Evolutionary conservation across 2,888 invertebrate genomes (phyloP), one percentile per base, ranked within the genome.

Genomic region (Keiferia lycopersicella): DNA sequence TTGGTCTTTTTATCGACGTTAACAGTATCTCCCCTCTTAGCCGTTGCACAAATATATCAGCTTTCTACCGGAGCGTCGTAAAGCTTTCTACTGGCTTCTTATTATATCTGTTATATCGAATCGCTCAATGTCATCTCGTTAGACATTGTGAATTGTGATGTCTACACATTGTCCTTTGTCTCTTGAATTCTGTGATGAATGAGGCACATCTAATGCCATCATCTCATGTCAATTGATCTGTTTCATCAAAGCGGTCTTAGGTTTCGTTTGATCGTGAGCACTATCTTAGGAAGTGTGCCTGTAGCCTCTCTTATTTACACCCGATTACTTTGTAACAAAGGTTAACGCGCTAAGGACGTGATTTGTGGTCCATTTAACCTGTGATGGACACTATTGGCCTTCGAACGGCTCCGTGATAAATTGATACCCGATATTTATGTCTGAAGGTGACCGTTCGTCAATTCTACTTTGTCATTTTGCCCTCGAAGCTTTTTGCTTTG

Each of bases 121-220:
- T 84, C 78, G 78, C 79, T 86, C 82, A 84, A 75, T 78, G 84
- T 82, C 84, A 74, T 77, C 70, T 75, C 77, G 78, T 82, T 83
- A 83, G 82, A 81, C 77, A 81, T 75, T 81, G 56, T 72, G 73
- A 71, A 74, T 76, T 73, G 77, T 81, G 84, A 82, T 80, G 73
- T 74, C 76, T 76, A 80, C 77, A 75, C 77, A 77, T 84, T 81
- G 83, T 79, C 82, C 80, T 82, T 84, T 84, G 76, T 84, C 76
- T 76, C 74, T 81, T 72, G 74, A 85, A 85, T 83, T 81, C 79
- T 77, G 74, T 87, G 84, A 87, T 86, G 82, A 87, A 87, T 82
- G 83, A 85, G 80, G 77, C 77, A 76, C 75, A 81, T 83, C 82
- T 80, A 80, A 82, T 81, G 80, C 74, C 78, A 71, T 71, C 72